Evolutionary conservation across 1,140 invertebrate species (phyloP), one percentile per base, ranked within the genome.

Genomic region (Antheraea mylitta): DNA sequence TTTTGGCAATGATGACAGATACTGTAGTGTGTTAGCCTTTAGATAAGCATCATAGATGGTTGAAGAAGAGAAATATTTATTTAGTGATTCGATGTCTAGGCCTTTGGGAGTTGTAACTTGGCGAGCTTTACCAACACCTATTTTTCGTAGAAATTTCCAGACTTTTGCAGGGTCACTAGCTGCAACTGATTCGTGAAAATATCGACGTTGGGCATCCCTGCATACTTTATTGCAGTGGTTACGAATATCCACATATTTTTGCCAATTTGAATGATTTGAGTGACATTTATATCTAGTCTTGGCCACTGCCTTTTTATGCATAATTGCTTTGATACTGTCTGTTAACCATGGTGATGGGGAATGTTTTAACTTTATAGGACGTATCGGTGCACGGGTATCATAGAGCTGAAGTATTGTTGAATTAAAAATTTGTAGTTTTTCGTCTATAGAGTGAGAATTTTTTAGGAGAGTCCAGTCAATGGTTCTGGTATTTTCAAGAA

Each of bases 201-300:
- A 64, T 13, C 66, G 76, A 10, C 71, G 63, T 53, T 76, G 73
- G n/a, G 72, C 74, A 70, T 76, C 70, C 19, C 71, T 76, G 30
- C 71, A 42, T 68, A 73, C 48, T 37, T 61, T 65, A 30, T 65
- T 69, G 58, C 68, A 69, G 58, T 38, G 68, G 58, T 69, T 64
- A 9, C 68, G 36, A 4, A 58, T 48, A 42, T 42, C 38, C 38
- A 42, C 38, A 42, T 42, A 42, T 42, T 42, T 42, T 42, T 42
- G 38, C 38, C 38, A 42, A 42, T 42, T 42, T 42, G 38, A 42
- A 42, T 8, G 38, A 8, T 6, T 61, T 19, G 59, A 22, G 30
- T 36, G 61, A 63, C 19, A 36, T 36, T 18, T 64, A n/a, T 45
- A 64, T 22, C 37, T 42, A 18, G 36, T 64, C 37, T 64, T 64